Percentiles rank a stretch among this genome's conserved stretches.
phyloP scores from a whole-genome alignment of 2,113 vertebrate species.

The Caretta caretta region DNA sequence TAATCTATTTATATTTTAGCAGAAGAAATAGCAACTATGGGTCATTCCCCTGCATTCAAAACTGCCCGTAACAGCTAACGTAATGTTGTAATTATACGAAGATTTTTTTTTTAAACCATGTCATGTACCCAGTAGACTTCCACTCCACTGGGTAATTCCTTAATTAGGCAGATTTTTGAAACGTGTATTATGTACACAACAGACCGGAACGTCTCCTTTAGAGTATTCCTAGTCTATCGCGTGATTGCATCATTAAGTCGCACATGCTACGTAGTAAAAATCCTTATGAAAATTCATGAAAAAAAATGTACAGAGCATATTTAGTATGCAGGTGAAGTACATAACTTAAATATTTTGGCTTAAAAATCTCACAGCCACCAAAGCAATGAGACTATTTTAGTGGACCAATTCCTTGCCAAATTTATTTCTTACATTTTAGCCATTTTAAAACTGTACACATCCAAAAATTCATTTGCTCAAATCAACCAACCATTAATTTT shows the following conservation, averaged over 20 bases:
- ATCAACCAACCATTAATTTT: not conserved
- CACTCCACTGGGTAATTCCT: constrained; percentile 80
- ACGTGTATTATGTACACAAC: constrained; percentile 84
- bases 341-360: constrained; percentile 61
- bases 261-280: constrained; percentile 83
- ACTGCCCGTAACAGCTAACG: constrained; percentile 59
- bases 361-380: constrained; percentile 25
- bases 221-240: constrained; percentile 79
- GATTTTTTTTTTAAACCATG: constrained; percentile 66
- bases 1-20: constrained; percentile 11
- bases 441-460: not conserved
- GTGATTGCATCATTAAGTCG: constrained; percentile 86
- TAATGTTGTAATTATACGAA: constrained; percentile 65
- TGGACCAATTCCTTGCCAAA: not conserved
- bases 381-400: constrained; percentile 51
- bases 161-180: constrained; percentile 84
- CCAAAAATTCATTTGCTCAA: not conserved
- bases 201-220: constrained; percentile 82
- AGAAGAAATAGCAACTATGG: constrained; percentile 40
- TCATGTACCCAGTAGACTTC: constrained; percentile 67
- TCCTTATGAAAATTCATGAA: constrained; percentile 84
- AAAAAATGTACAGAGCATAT: constrained; percentile 72
- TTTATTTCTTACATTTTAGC: not conserved
- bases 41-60: constrained; percentile 39
- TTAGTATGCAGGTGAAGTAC: constrained; percentile 69